phyloP scores from a whole-genome alignment of 2,888 invertebrate species.

The Apomyelois bistriatella region DNA sequence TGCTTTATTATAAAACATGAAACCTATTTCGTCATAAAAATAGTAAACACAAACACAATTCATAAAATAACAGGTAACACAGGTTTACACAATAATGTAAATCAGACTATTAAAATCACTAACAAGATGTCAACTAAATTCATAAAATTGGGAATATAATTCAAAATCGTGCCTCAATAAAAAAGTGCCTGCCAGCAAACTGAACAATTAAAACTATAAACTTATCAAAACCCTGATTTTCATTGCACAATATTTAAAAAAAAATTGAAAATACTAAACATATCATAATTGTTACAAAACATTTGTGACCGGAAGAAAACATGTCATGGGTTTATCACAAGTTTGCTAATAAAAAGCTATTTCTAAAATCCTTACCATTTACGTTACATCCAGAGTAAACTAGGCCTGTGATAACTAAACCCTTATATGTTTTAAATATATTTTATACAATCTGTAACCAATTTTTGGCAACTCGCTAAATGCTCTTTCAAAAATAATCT shows the following conservation, averaged over 20 bases:
- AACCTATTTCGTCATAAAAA: slow-evolving; percentile 21
- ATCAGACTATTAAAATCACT: slow-evolving; percentile 67
- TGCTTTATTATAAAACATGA: slow-evolving; percentile 29
- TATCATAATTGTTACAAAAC: slow-evolving; percentile 28
- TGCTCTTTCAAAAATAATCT: background rate
- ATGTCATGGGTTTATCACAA: slow-evolving; percentile 25
- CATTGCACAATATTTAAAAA: slow-evolving; percentile 36
- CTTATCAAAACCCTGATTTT: slow-evolving; percentile 36
- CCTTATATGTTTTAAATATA: slow-evolving; percentile 12
- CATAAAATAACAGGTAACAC: slow-evolving; percentile 63
- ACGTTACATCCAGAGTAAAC: slow-evolving; percentile 5
- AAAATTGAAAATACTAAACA: slow-evolving; percentile 26
- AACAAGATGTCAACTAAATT: slow-evolving; percentile 58
- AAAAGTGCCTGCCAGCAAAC: slow-evolving; percentile 48
- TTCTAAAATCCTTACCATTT: slow-evolving; percentile 10
- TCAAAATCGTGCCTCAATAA: slow-evolving; percentile 49
- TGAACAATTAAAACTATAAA: slow-evolving; percentile 29
- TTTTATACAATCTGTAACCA: background rate
- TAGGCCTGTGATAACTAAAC: slow-evolving; percentile 19
- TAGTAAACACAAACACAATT: slow-evolving; percentile 38
- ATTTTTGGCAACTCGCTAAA: slow-evolving; percentile 11
- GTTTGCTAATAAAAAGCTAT: slow-evolving; percentile 2
- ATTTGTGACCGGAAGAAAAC: slow-evolving; percentile 24
- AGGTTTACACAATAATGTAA: slow-evolving; percentile 43
- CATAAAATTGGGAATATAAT: slow-evolving; percentile 49